Evolutionary conservation across 2,113 vertebrate species (phyloP).

Genomic region (Zosterops hypoxanthus): DNA sequence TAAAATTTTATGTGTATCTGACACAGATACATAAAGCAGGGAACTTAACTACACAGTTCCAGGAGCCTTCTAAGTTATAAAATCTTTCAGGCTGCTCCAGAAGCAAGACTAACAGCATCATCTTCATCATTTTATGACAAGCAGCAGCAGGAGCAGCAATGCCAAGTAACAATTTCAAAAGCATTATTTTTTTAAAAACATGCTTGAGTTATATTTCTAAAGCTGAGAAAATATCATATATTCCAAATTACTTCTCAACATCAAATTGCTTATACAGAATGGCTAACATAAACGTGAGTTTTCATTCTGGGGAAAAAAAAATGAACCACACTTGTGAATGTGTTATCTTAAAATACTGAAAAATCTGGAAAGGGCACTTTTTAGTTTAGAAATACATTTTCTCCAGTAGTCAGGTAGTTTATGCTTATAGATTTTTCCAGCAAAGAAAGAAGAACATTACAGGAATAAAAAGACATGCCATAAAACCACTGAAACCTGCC

Average conservation of each 20-base stretch:
- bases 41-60: neutral
- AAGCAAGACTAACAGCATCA: neutral
- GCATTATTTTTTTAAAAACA: neutral
- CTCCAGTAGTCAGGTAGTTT: neutral
- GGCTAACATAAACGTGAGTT: neutral
- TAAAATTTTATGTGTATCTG: neutral
- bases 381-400: neutral
- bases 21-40: neutral
- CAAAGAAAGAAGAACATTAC: neutral
- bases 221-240: neutral
- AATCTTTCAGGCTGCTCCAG: neutral
- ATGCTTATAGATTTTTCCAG: neutral
- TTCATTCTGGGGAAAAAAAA: neutral
- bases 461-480: neutral
- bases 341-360: neutral
- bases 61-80: neutral
- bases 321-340: neutral
- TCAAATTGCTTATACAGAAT: neutral
- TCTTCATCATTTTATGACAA: neutral
- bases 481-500: neutral
- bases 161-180: neutral
- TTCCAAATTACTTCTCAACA: neutral
- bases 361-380: neutral
- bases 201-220: neutral
- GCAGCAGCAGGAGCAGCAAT: neutral